phyloP scores from a whole-genome alignment of 2,113 vertebrate genomes.

The Thunnus maccoyii region DNA sequence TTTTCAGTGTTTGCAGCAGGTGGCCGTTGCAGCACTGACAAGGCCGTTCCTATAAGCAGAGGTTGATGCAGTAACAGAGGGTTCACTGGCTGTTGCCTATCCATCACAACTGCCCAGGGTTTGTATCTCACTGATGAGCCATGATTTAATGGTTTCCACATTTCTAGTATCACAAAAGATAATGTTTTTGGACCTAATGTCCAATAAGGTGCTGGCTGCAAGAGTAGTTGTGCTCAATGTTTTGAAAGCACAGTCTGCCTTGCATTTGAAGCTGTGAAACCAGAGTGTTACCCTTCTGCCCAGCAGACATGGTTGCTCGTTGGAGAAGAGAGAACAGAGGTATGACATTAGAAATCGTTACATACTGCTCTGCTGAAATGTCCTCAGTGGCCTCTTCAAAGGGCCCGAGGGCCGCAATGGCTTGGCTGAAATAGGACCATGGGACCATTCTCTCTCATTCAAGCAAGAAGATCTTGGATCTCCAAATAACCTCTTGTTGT shows the following conservation, averaged over 20 bases:
- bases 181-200: neutral
- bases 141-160: no score
- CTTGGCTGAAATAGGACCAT: neutral
- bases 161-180: no score
- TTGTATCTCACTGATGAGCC: no score
- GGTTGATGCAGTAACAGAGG: no score
- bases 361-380: neutral
- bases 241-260: neutral
- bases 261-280: neutral
- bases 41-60: no score
- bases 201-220: neutral
- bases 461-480: neutral
- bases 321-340: constrained; percentile 5
- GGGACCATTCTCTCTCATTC: neutral
- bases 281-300: neutral
- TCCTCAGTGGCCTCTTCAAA: constrained; percentile 23
- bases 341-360: neutral
- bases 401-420: neutral
- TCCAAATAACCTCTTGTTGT: neutral
- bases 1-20: no score
- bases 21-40: no score
- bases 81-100: no score
- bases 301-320: neutral
- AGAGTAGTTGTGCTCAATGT: neutral
- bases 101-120: no score